Evolutionary conservation across 2,888 invertebrate species (phyloP).

Genomic region (Orchesella flavescens): DNA sequence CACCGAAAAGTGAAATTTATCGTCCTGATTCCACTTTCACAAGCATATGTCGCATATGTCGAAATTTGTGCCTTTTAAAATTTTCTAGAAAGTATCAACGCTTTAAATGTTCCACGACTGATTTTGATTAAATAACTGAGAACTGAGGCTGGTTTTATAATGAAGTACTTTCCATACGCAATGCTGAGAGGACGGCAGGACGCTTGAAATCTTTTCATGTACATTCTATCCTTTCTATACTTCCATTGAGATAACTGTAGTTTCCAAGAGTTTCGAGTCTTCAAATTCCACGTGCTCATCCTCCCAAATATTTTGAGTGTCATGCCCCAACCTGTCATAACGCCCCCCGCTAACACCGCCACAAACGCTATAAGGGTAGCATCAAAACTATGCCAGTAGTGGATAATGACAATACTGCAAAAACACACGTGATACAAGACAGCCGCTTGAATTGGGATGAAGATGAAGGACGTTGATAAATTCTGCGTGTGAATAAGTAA

Average conservation of each 20-base stretch:
- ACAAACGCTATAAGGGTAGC: not conserved
- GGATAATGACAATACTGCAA: not conserved
- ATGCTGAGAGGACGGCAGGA: constrained; percentile 14
- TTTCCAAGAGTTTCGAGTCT: not conserved
- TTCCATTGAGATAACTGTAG: too few relatives aligned
- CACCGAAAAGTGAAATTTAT: too few relatives aligned
- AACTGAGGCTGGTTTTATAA: constrained; percentile 7
- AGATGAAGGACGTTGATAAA: not conserved
- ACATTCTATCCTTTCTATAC: not conserved
- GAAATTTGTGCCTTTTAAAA: too few relatives aligned
- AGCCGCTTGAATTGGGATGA: constrained; percentile 9
- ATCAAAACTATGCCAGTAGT: not conserved
- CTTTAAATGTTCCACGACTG: constrained; percentile 10
- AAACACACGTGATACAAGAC: not conserved
- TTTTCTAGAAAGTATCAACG: constrained; percentile 8
- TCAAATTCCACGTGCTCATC: not conserved
- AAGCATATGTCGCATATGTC: too few relatives aligned
- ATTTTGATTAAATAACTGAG: not conserved
- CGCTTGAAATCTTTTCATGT: not conserved
- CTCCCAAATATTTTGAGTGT: not conserved
- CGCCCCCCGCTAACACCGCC: not conserved
- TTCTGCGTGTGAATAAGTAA: not conserved
- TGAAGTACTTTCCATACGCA: constrained; percentile 9
- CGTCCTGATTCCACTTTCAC: too few relatives aligned
- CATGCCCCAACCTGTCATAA: not conserved